These are phyloP conservation scores for Arenaria interpres DNA, from an alignment of 2,113 vertebrate species.

Conservation along the genomic window DNA sequence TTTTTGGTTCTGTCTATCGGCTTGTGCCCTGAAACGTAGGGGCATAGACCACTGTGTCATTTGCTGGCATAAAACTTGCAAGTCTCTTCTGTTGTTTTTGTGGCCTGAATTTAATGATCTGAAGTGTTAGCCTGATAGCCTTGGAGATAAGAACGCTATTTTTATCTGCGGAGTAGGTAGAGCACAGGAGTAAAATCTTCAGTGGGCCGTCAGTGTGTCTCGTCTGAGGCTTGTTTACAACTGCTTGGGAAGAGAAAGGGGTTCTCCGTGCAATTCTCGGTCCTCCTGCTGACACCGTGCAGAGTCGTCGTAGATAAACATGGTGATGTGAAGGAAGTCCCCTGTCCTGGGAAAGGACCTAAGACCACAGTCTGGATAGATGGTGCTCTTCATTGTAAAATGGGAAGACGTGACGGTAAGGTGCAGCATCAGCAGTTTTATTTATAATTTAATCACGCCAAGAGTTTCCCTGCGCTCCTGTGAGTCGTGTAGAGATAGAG, in stretches of 20 bases:
- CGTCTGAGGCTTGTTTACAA: not conserved
- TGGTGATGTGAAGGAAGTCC: not conserved
- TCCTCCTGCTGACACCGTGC: not conserved
- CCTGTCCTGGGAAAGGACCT: not conserved
- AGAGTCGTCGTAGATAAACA: not conserved
- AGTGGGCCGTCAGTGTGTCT: not conserved
- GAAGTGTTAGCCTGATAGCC: conserved; percentile 16
- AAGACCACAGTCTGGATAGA: not conserved
- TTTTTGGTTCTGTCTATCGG: not conserved
- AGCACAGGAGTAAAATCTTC: conserved; percentile 8
- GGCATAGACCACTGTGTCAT: not conserved
- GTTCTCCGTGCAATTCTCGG: not conserved
- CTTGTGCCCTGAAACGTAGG: not conserved
- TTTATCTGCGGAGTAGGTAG: conserved; percentile 5
- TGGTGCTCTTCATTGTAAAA: not conserved
- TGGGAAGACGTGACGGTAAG: not conserved
- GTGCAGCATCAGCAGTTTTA: not conserved
- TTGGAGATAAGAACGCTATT: conserved; percentile 16
- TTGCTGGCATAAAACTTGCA: not conserved
- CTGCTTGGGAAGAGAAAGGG: not conserved
- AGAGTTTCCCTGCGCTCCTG: not conserved
- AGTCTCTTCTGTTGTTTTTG: not conserved
- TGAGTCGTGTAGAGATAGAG: not conserved
- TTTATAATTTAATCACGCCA: not conserved
- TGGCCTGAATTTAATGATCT: conserved; percentile 5